Percentiles rank a stretch among this genome's conserved stretches.
phyloP scores from a whole-genome alignment of 2,888 invertebrate species.

The Tenthredo amoena region DNA sequence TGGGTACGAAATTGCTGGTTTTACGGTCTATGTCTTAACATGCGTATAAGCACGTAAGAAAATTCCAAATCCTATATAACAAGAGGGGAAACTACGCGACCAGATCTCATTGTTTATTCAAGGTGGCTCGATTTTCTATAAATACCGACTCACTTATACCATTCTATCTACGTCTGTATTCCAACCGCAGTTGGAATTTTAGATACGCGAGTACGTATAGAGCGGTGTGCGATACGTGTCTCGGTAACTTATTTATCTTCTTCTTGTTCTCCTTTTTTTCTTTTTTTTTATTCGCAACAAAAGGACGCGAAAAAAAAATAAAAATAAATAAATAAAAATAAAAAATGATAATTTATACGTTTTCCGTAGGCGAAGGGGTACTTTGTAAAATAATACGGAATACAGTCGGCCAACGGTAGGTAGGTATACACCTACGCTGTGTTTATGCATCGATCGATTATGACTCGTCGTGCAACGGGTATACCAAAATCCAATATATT shows the following conservation, averaged over 20 bases:
- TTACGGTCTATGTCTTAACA: not conserved
- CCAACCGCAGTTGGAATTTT: not conserved
- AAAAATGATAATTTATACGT: not conserved
- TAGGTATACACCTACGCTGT: not conserved
- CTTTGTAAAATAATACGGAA: not conserved
- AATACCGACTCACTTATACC: not conserved
- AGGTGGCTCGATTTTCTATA: constrained; percentile 30
- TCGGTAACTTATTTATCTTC: not conserved
- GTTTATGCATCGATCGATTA: constrained; percentile 22
- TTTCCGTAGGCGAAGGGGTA: not conserved
- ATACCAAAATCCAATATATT: constrained; percentile 45
- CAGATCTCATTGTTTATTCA: constrained; percentile 30
- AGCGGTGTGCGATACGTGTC: not conserved
- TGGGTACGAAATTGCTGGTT: not conserved
- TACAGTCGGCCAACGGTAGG: not conserved
- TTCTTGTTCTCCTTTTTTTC: no score
- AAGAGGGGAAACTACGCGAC: not conserved
- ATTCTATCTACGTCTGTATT: not conserved
- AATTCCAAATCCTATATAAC: not conserved
- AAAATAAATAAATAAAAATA: not conserved
- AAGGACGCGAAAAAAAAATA: not conserved
- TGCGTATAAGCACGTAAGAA: not conserved
- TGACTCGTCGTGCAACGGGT: not conserved
- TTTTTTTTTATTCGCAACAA: no score
- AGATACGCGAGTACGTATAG: not conserved